Evolutionary conservation across 2,797 vertebrate species (phyloP).

Genomic region (Pseudomugil gertrudae): DNA sequence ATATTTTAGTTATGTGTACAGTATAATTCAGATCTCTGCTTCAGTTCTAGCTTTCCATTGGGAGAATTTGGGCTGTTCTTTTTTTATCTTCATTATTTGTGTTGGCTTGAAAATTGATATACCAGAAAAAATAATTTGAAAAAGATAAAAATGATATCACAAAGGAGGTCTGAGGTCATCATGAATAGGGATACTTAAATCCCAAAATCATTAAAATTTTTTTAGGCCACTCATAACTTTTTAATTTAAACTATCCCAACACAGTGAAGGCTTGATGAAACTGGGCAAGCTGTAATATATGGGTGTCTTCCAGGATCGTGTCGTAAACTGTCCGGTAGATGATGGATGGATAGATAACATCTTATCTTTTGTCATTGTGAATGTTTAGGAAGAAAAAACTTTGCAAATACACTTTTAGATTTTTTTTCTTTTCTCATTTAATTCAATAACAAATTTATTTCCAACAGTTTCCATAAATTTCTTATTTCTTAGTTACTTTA

Average conservation of each 20-base stretch:
- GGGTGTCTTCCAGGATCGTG: constrained; percentile 21
- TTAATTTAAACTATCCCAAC: constrained; percentile 23
- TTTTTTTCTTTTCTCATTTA: constrained; percentile 24
- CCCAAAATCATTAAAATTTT: constrained; percentile 17
- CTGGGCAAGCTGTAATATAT: constrained; percentile 48
- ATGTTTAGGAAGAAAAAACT: constrained; percentile 41
- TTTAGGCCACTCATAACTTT: constrained; percentile 41
- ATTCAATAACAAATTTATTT: not conserved
- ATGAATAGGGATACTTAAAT: not conserved
- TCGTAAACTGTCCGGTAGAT: constrained; percentile 17
- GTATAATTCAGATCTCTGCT: not conserved
- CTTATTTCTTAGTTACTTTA: constrained; percentile 3
- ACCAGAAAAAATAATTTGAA: not conserved
- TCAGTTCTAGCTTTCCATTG: not conserved
- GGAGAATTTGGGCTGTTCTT: not conserved
- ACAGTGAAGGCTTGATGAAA: constrained; percentile 49
- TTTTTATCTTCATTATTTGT: not conserved
- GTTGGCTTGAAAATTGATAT: too few relatives aligned
- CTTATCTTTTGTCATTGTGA: constrained; percentile 10
- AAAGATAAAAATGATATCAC: too few relatives aligned
- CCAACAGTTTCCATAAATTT: not conserved
- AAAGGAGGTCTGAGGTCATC: too few relatives aligned
- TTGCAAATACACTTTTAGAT: constrained; percentile 16
- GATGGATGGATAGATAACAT: constrained; percentile 28
- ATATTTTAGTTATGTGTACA: not conserved